phyloP scores from a whole-genome alignment of 2,797 vertebrate genomes.

The Sardinella longiceps region DNA sequence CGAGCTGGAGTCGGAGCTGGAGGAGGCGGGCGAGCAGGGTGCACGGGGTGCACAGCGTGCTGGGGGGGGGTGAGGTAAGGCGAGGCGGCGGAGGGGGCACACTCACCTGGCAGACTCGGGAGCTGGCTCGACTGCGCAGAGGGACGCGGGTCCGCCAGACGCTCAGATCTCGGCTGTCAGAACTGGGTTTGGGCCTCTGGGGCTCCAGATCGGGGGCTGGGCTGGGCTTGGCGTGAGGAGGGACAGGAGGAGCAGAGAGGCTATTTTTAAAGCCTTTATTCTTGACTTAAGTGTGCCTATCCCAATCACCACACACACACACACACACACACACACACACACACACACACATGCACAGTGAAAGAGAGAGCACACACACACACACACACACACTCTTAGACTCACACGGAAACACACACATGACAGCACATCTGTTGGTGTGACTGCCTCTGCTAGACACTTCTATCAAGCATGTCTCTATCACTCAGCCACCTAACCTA shows the following conservation, averaged over 20 bases:
- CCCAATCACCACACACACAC: constrained; percentile 39
- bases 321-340: constrained; percentile 24
- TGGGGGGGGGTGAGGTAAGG: constrained; percentile 36
- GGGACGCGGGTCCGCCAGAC: constrained; percentile 50
- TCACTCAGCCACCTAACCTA: constrained; percentile 39
- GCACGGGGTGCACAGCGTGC: constrained; percentile 25
- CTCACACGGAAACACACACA: background rate
- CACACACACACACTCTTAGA: background rate
- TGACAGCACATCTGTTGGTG: constrained; percentile 29
- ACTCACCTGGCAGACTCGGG: constrained; percentile 52
- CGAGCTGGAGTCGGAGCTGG: constrained; percentile 54
- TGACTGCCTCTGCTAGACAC: constrained; percentile 34
- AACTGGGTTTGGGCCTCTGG: constrained; percentile 72
- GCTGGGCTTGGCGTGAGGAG: constrained; percentile 55
- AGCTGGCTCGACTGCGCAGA: constrained; percentile 53
- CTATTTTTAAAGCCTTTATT: constrained; percentile 68
- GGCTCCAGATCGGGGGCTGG: constrained; percentile 62
- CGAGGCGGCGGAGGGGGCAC: constrained; percentile 26
- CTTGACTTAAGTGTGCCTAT: constrained; percentile 58
- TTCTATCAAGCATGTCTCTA: constrained; percentile 46
- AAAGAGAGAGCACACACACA: too few relatives aligned
- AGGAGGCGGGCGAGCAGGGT: constrained; percentile 41
- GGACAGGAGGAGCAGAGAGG: constrained; percentile 22
- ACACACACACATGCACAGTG: background rate
- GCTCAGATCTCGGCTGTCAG: constrained; percentile 71